These are phyloP conservation scores for Pao palembangensis DNA, from an alignment of 2,113 vertebrate genomes.

Conservation along the genomic window DNA sequence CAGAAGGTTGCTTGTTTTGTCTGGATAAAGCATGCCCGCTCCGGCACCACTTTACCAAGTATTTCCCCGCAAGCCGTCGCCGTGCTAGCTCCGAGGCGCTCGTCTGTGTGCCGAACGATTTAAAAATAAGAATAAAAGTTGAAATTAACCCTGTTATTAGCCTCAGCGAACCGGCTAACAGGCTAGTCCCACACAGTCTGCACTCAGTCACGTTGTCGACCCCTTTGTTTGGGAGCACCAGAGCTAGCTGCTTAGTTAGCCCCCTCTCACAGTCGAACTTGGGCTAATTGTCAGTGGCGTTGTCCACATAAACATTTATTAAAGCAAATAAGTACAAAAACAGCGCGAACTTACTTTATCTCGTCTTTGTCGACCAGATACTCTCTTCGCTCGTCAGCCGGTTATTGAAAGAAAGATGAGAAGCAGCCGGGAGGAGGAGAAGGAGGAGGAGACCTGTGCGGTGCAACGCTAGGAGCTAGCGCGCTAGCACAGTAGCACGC, in stretches of 20 bases:
- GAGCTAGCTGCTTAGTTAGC: conserved; percentile 57
- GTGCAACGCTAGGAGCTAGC: conserved; percentile 39
- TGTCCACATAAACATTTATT: background rate
- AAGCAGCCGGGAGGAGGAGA: conserved; percentile 43
- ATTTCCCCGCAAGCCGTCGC: background rate
- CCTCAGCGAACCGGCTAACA: conserved; percentile 44
- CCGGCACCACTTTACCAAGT: background rate
- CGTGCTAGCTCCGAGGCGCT: background rate
- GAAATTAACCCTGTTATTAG: conserved; percentile 40
- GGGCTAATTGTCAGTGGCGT: conserved; percentile 1
- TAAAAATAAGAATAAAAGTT: background rate
- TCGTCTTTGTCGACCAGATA: conserved; percentile 25
- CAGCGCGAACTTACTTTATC: conserved; percentile 52
- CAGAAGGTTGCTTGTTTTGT: conserved; percentile 34
- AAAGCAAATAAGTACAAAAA: conserved; percentile 30
- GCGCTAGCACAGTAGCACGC: conserved; percentile 65
- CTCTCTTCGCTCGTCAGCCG: conserved; percentile 25
- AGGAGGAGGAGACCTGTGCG: conserved; percentile 47
- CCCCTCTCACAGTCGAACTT: conserved; percentile 46
- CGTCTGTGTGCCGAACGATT: too few relatives aligned
- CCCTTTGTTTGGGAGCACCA: conserved; percentile 79
- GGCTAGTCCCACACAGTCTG: conserved; percentile 64
- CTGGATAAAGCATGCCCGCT: conserved; percentile 21
- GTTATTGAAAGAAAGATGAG: conserved; percentile 47
- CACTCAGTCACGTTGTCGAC: conserved; percentile 78